Conservation (phyloP, 2,888 invertebrate genomes). For the Brassicogethes aeneus region DNA sequence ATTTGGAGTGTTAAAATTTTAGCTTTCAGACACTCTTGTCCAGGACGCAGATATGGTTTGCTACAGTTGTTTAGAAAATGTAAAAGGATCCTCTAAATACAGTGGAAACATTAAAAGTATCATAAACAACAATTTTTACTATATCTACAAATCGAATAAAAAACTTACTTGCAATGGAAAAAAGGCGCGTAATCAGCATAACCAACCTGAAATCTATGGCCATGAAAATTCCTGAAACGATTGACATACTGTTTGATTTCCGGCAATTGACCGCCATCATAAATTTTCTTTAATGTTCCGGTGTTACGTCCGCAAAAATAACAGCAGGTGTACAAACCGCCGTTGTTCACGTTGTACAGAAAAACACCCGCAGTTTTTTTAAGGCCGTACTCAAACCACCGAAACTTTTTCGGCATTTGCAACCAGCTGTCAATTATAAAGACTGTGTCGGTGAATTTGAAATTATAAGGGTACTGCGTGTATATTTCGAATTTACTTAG, state of each 20-base stretch:
- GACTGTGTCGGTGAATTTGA: slow-evolving; percentile 7
- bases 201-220: slow-evolving; percentile 13
- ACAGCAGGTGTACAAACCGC: slow-evolving; percentile 8
- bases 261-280: background rate
- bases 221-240: slow-evolving; percentile 11
- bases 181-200: slow-evolving; percentile 13
- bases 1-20: no score
- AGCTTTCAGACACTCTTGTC: no score
- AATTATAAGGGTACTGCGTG: slow-evolving; percentile 5
- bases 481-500: slow-evolving; percentile 7
- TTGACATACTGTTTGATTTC: slow-evolving; percentile 9
- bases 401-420: background rate
- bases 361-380: slow-evolving; percentile 7
- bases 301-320: slow-evolving; percentile 10
- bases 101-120: background rate
- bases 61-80: background rate
- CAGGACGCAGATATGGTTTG: no score
- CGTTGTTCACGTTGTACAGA: slow-evolving; percentile 1
- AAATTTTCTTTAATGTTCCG: slow-evolving; percentile 6
- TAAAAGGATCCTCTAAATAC: background rate
- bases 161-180: slow-evolving; percentile 8
- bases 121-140: background rate
- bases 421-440: slow-evolving; percentile 1
- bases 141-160: background rate
- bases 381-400: slow-evolving; percentile 8